Percentiles rank a stretch among this genome's conserved stretches.
Evolutionary conservation across 2,113 vertebrate species (phyloP).

Genomic region (human): DNA sequence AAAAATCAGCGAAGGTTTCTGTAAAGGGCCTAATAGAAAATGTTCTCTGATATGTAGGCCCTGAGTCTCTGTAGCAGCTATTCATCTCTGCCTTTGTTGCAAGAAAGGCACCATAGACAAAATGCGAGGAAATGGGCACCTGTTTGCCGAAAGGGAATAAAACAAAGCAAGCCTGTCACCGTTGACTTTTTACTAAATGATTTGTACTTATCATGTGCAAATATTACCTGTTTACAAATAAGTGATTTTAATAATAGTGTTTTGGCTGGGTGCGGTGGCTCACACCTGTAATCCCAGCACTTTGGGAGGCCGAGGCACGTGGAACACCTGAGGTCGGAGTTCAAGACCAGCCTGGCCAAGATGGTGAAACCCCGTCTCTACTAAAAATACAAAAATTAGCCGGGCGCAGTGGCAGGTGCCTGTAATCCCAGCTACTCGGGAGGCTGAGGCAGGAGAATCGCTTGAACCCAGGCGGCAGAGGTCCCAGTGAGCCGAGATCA

Average conservation of each 20-base stretch:
- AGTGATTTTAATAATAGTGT: neutral
- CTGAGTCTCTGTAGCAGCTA: neutral
- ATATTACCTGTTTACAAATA: neutral
- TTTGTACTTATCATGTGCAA: neutral
- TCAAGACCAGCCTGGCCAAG: too few species aligned
- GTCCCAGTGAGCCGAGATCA: too few species aligned
- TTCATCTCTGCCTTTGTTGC: neutral
- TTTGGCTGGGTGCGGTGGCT: neutral
- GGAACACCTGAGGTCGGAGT: too few species aligned
- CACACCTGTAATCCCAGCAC: too few species aligned
- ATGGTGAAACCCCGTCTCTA: too few species aligned
- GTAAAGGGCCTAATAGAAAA: neutral
- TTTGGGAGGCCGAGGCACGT: fast-evolving
- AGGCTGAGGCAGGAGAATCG: too few species aligned
- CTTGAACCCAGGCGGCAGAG: too few species aligned
- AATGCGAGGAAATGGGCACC: neutral
- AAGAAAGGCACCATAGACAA: neutral
- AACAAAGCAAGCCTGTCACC: neutral
- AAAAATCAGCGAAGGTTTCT: neutral
- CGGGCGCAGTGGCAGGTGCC: fast-evolving
- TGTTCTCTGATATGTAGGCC: neutral
- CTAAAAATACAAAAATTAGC: too few species aligned
- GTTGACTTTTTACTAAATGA: neutral
- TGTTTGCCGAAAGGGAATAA: neutral
- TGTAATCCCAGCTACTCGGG: too few species aligned